phyloP scores from a whole-genome alignment of 1,140 invertebrate genomes.

The Zaprionus gabonicus region DNA sequence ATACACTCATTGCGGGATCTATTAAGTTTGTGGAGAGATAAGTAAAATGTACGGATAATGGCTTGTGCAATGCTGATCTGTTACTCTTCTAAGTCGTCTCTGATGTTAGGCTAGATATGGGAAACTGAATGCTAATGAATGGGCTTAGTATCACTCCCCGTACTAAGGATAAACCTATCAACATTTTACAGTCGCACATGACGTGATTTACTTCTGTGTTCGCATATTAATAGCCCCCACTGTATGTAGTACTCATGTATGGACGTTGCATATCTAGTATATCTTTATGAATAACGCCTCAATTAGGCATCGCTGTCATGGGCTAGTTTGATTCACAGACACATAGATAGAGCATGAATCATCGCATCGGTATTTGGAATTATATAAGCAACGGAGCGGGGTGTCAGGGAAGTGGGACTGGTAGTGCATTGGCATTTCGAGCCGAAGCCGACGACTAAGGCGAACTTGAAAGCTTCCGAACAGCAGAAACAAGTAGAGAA shows the following conservation, averaged over 20 bases:
- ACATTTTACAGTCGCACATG: not conserved
- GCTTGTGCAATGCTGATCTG: not conserved
- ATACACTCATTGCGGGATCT: not conserved
- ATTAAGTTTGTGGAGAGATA: not conserved
- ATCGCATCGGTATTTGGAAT: conserved; percentile 14
- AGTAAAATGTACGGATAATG: not conserved
- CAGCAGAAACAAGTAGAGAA: not conserved
- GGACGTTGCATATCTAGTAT: not conserved
- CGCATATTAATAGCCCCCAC: not conserved
- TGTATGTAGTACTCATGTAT: not conserved
- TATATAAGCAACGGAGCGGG: not conserved
- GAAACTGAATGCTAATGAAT: too few relatives aligned
- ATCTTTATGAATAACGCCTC: conserved; percentile 20
- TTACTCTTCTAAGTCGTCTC: not conserved
- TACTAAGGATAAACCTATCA: too few relatives aligned
- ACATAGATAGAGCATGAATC: conserved; percentile 21
- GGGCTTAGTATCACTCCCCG: too few relatives aligned
- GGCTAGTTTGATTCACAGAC: conserved; percentile 7
- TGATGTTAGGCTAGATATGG: not conserved
- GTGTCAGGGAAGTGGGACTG: not conserved
- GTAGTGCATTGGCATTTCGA: conserved; percentile 4
- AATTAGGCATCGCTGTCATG: conserved; percentile 18
- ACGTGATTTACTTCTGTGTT: not conserved
- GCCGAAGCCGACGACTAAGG: conserved; percentile 26
- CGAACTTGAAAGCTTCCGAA: conserved; percentile 58